Evolutionary conservation across 2,113 vertebrate species (phyloP), one percentile per base, ranked within the genome.

Genomic region (Hypanus sabinus): DNA sequence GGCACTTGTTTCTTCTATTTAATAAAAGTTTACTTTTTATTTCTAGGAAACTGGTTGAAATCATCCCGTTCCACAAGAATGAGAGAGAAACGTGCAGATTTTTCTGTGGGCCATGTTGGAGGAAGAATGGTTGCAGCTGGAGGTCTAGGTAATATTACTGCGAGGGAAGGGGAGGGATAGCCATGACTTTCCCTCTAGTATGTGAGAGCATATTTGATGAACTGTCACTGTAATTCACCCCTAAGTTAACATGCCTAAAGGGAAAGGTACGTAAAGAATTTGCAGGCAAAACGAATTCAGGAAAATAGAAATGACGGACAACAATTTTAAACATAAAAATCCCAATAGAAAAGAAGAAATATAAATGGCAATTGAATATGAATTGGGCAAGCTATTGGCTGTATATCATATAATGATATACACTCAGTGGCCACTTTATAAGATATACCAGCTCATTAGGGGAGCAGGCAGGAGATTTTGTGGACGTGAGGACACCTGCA

Each of bases 81-180:
- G 99, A 98, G 96, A 95, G 98, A 99, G 95, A 99, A 99, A 96
- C 98, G 99, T 94, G 99, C 99, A 0, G 98, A 99, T 96, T 99
- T 99, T 57, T 97, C 98, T 95, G 97, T 98, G 0, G 98, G 98
- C 83, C 98, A 96, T 94, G 96, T 99, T 62, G 98, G 98, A 94
- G 98, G 98, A 96, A 96, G 98, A 94, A 96, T 99, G 93, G 96
- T 99, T 94, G 98, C 96, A 0, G 94, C 97, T 2, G 99, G 99
- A 6, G 99, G 99, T 94, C 97, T 99, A 0, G 99, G 99, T 99
- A 96, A 97, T 96, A 27, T 80, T 7, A 68, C 57, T 90, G 83
- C 5, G 30, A 90, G n/a, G 5, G n/a, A 62, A 88, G 60, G 5
- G n/a, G 30, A 88, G 60, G 57, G 30, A 88, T 5, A 65, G 27